A percentile compares a stretch with the other conserved stretches of the same genome.
Evolutionary conservation across 2,797 vertebrate genomes (phyloP).

Genomic region (Leptoclinus maculatus): DNA sequence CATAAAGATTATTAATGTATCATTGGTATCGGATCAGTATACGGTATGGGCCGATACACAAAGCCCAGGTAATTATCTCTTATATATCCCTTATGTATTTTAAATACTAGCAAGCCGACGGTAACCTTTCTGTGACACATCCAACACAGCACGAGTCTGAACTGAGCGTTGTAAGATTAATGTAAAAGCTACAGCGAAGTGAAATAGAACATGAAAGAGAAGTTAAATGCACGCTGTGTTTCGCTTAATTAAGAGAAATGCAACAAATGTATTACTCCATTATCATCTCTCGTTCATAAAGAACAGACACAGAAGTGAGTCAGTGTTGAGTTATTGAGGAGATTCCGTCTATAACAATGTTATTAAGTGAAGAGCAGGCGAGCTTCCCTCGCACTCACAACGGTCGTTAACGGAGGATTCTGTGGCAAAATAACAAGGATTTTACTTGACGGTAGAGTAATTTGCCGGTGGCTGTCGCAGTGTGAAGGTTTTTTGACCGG

Average conservation of each 20-base stretch:
- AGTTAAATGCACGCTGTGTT: background rate
- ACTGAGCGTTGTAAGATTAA: background rate
- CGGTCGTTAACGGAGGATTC: background rate
- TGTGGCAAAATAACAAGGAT: slow-evolving; percentile 15
- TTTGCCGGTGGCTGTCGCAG: slow-evolving; percentile 25
- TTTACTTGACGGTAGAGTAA: slow-evolving; percentile 43
- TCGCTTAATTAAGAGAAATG: background rate
- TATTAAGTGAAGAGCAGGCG: background rate
- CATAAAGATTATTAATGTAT: too few relatives aligned
- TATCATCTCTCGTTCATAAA: background rate
- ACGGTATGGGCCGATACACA: too few relatives aligned
- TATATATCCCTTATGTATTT: too few relatives aligned
- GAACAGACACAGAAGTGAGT: background rate
- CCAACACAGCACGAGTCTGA: too few relatives aligned
- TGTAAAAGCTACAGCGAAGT: background rate
- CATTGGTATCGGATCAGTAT: too few relatives aligned
- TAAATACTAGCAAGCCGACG: too few relatives aligned
- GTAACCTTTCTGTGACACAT: too few relatives aligned
- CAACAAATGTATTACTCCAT: background rate
- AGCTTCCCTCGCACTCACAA: background rate
- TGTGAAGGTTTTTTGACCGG: slow-evolving; percentile 66
- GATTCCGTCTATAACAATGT: slow-evolving; percentile 1
- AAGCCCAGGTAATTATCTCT: too few relatives aligned
- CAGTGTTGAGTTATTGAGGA: background rate
- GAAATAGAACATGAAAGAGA: slow-evolving; percentile 1